Evolutionary conservation across 2,888 invertebrate species (phyloP).

Genomic region (Thereva nobilitata): DNA sequence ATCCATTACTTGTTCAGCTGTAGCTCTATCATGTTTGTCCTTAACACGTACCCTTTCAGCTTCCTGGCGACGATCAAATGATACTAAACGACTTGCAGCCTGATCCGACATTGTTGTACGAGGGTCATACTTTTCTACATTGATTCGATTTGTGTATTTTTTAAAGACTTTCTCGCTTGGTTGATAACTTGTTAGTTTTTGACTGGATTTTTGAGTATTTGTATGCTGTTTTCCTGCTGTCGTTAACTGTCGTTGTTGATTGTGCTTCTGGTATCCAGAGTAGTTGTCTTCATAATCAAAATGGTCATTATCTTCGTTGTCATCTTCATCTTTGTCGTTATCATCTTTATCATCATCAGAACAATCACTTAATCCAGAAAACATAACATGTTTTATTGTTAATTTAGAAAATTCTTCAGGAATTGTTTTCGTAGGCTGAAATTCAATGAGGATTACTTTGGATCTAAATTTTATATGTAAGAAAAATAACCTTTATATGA

Average conservation of each 20-base stretch:
- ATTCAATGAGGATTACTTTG: too few species aligned
- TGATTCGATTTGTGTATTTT: conserved; percentile 79
- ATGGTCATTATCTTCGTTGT: conserved; percentile 44
- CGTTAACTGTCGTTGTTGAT: conserved; percentile 44
- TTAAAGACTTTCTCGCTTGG: conserved; percentile 80
- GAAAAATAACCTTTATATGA: not conserved
- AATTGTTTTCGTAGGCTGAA: too few species aligned
- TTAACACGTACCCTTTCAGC: conserved; percentile 74
- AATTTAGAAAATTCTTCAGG: conserved; percentile 45
- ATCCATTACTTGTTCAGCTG: conserved; percentile 97
- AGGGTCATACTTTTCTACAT: conserved; percentile 80
- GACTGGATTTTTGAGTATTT: conserved; percentile 63
- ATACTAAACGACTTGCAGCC: conserved; percentile 73
- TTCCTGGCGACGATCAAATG: conserved; percentile 69
- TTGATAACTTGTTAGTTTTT: conserved; percentile 71
- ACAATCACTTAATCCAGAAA: conserved; percentile 43
- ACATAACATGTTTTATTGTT: conserved; percentile 50
- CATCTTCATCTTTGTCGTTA: conserved; percentile 47
- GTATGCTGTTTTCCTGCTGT: conserved; percentile 40
- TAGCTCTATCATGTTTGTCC: conserved; percentile 94
- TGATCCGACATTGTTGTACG: conserved; percentile 59
- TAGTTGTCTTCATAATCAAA: conserved; percentile 54
- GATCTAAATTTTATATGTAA: too few species aligned
- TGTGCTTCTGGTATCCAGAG: conserved; percentile 52
- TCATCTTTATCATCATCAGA: conserved; percentile 40